phyloP scores from a whole-genome alignment of 2,113 vertebrate genomes.

The Colius striatus region DNA sequence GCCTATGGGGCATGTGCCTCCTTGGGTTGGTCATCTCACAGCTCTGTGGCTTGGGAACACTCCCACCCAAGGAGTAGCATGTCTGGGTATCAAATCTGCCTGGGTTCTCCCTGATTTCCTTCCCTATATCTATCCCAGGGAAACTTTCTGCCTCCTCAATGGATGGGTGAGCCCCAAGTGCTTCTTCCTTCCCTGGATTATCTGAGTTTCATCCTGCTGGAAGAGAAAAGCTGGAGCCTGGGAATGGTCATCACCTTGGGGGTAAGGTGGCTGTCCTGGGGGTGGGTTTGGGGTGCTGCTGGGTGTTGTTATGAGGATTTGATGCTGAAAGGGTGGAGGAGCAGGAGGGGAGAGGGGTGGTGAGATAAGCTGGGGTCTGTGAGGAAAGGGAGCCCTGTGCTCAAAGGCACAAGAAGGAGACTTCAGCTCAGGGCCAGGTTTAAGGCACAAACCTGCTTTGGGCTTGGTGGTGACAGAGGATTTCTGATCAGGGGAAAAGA shows the following conservation, averaged over 20 bases:
- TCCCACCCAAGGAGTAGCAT: not conserved
- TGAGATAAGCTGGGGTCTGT: accelerated
- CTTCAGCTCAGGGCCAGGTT: accelerated
- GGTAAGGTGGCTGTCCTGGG: constrained; percentile 1
- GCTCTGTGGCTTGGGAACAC: accelerated
- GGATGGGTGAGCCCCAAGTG: not conserved
- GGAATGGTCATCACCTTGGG: not conserved
- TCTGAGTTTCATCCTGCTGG: not conserved
- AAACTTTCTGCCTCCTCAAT: not conserved
- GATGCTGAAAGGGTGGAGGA: not conserved
- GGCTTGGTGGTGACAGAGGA: not conserved
- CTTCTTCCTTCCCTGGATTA: not conserved
- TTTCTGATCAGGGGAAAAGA: not conserved
- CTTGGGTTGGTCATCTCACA: not conserved
- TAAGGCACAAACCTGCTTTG: not conserved
- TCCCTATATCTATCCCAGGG: not conserved
- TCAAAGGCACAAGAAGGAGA: accelerated
- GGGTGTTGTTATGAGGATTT: not conserved
- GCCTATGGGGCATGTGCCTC: not conserved
- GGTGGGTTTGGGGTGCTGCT: not conserved
- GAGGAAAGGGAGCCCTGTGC: not conserved
- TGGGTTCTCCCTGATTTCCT: not conserved
- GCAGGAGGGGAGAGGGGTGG: not conserved
- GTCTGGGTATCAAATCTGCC: not conserved
- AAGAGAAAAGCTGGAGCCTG: not conserved